Percentiles rank a stretch among this genome's conserved stretches.
Conservation (phyloP, 1,140 invertebrate genomes). For the Polypedilum vanderplanki region DNA sequence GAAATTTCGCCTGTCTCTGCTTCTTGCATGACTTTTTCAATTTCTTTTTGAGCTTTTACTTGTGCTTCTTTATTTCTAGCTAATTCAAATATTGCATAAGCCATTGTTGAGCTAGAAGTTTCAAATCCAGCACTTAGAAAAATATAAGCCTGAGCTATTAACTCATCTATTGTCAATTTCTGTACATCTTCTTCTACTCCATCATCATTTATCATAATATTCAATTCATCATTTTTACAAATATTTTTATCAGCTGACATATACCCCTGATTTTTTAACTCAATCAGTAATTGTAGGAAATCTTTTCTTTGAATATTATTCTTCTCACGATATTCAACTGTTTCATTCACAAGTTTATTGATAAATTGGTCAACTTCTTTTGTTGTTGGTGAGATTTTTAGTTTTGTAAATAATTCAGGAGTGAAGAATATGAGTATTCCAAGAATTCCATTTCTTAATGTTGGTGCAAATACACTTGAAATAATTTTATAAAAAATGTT, state of each 20-base stretch:
- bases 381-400: constrained; percentile 32
- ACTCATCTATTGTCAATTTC: constrained; percentile 30
- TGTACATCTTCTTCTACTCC: not conserved
- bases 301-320: constrained; percentile 36
- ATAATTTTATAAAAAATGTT: constrained; percentile 36
- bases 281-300: constrained; percentile 37
- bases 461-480: constrained; percentile 34
- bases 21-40: constrained; percentile 38
- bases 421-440: constrained; percentile 32
- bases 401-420: constrained; percentile 33
- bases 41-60: constrained; percentile 41
- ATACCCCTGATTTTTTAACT: constrained; percentile 34
- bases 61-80: constrained; percentile 30
- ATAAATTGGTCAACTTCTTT: constrained; percentile 37
- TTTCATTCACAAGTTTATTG: constrained; percentile 35
- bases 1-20: constrained; percentile 35
- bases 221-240: constrained; percentile 26
- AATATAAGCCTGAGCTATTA: constrained; percentile 32
- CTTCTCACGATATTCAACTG: constrained; percentile 37
- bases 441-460: constrained; percentile 30
- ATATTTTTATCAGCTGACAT: not conserved
- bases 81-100: constrained; percentile 32
- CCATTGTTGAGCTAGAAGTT: constrained; percentile 33
- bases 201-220: not conserved
- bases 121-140: constrained; percentile 41